Percentiles rank a stretch among this genome's conserved stretches.
These are phyloP conservation scores for Prosapia bicincta DNA, from an alignment of 2,888 invertebrate species.

Conservation along the genomic window DNA sequence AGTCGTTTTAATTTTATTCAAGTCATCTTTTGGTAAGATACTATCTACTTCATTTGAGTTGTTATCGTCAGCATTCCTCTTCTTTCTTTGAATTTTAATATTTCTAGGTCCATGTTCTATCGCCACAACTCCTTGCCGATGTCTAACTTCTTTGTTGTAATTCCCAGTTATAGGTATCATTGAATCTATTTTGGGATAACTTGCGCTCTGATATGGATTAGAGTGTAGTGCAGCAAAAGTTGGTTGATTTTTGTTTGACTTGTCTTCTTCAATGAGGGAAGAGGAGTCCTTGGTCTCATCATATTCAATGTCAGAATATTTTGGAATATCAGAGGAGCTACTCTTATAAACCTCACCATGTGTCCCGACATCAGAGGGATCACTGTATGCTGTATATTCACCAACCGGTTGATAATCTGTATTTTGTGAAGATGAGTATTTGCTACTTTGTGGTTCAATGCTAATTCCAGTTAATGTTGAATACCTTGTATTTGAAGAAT, in stretches of 20 bases:
- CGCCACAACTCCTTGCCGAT: slow-evolving; percentile 39
- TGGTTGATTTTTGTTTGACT: slow-evolving; percentile 37
- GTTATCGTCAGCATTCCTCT: slow-evolving; percentile 25
- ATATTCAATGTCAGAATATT: slow-evolving; percentile 22
- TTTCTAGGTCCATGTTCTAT: slow-evolving; percentile 50
- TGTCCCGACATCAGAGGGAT: slow-evolving; percentile 36
- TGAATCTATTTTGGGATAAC: slow-evolving; percentile 10
- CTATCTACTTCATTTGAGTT: slow-evolving; percentile 37
- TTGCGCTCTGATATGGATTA: background rate
- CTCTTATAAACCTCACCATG: slow-evolving; percentile 11
- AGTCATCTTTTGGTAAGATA: slow-evolving; percentile 35
- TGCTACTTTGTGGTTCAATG: slow-evolving; percentile 14
- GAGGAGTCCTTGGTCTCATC: slow-evolving; percentile 12
- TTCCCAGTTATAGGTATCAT: slow-evolving; percentile 30
- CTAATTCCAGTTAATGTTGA: slow-evolving; percentile 24
- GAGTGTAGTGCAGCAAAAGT: slow-evolving; percentile 36
- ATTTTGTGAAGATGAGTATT: slow-evolving; percentile 17
- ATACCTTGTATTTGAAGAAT: slow-evolving; percentile 10
- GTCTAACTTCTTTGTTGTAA: slow-evolving; percentile 34
- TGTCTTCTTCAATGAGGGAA: slow-evolving; percentile 32
- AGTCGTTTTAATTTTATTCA: slow-evolving; percentile 26
- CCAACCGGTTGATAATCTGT: slow-evolving; percentile 30
- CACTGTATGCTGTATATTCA: slow-evolving; percentile 35
- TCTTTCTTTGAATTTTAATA: slow-evolving; percentile 38
- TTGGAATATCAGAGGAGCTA: slow-evolving; percentile 7